Evolutionary conservation across 2,888 invertebrate genomes (phyloP).

Genomic region (Deilephila elpenor): DNA sequence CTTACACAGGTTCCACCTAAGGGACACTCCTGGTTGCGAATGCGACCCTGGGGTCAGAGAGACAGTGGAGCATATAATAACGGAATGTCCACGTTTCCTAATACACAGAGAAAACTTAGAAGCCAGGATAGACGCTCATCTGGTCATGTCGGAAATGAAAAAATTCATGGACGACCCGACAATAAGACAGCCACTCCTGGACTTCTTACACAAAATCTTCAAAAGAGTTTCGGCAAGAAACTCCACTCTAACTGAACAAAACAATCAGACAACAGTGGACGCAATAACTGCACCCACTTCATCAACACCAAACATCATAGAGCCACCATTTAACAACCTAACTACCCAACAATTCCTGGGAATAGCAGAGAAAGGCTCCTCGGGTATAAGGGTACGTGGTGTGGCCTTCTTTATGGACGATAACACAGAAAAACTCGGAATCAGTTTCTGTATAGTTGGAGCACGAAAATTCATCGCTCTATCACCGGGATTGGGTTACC

Average conservation of each 20-base stretch:
- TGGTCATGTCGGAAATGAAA: background rate
- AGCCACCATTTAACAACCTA: background rate
- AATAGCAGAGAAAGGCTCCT: background rate
- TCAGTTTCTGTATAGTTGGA: background rate
- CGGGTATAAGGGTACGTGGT: background rate
- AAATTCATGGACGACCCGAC: background rate
- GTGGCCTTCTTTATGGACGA: background rate
- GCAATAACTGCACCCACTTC: background rate
- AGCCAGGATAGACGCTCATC: background rate
- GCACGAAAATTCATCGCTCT: background rate
- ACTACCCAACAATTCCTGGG: background rate
- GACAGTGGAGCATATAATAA: background rate
- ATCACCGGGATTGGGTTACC: no score
- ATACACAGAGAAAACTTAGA: background rate
- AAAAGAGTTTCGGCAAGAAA: background rate
- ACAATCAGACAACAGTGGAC: background rate
- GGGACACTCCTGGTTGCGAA: no score
- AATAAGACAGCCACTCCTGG: background rate
- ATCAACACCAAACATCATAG: background rate
- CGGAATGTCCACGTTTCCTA: background rate
- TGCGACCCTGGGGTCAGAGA: background rate
- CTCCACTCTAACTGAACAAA: background rate
- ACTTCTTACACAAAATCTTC: background rate
- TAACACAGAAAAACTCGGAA: background rate
- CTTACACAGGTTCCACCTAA: no score